Base-by-base conservation (phyloP, 2,888 invertebrate genomes). In the Chromoteleia sp. region DNA sequence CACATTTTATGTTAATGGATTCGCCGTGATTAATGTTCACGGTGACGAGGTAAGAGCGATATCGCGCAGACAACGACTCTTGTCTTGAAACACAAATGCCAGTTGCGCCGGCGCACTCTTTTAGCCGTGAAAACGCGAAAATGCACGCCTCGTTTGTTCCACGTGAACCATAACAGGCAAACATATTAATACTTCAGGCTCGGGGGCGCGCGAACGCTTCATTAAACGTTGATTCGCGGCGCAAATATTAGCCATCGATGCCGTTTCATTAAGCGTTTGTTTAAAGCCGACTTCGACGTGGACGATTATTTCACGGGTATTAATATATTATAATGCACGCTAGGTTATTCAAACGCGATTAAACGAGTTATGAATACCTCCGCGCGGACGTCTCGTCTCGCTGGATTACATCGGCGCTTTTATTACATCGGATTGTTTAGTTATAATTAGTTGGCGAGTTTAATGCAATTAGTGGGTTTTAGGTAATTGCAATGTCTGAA, bases 1-100 rank as follows among this genome's bases (percentile, higher is more conserved):
- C 68, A 29, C 56, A 56, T 65, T 61, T 67, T 70, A 75, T 80
- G 80, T 73, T 80, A 80, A 80, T 75, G 80, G 63, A 80, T 75
- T 68, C 70, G 61, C 12, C 41, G 70, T 80, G 80, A 80, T 75
- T 80, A 70, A 70, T 70, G 80, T 33, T 36, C 58, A 15, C 12
- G 73, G 61, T 56, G 59, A 73, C 56, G 67, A 70, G 48, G 21
- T 67, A 73, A 78, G 79, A 56, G 68, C 68, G 74, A 52, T 70
- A 56, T 63, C 71, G 39, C 45, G 56, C 36, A 45, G 45, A 48
- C 68, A 61, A 12, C 61, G 15, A 10, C 25, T 19, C 25, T 17
- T 19, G 43, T 43, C 59, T 67, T 59, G 43, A 59, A 56, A 68
- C 56, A 59, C 76, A 76, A 76, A 76, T 75, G 43, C 4, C 63